Evolutionary conservation across 1,140 invertebrate species (phyloP).

Genomic region (Thaumatotibia leucotreta): DNA sequence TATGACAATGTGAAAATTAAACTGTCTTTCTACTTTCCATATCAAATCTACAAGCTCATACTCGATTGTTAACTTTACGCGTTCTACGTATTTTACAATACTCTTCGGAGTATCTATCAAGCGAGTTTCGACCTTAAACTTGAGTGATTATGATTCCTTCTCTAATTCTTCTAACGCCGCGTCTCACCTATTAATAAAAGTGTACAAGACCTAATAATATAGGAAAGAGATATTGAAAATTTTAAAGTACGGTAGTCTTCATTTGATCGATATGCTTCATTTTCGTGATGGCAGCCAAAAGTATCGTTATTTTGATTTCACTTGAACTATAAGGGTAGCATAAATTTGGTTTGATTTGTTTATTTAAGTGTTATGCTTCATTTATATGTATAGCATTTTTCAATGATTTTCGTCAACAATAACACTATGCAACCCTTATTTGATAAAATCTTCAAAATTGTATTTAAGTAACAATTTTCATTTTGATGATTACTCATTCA

Average conservation of each 20-base stretch:
- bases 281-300: conserved; percentile 66
- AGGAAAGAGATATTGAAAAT: conserved; percentile 70
- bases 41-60: conserved; percentile 54
- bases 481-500: conserved; percentile 19
- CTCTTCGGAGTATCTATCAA: conserved; percentile 31
- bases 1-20: conserved; percentile 3
- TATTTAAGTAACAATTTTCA: neutral
- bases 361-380: neutral
- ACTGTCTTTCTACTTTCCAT: conserved; percentile 22
- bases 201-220: conserved; percentile 73
- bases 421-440: neutral
- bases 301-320: conserved; percentile 17
- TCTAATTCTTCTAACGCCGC: conserved; percentile 35
- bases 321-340: neutral
- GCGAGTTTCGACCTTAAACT: conserved; percentile 32
- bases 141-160: conserved; percentile 36
- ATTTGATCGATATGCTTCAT: conserved; percentile 72
- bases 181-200: conserved; percentile 49
- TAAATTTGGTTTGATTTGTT: neutral
- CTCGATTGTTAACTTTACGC: conserved; percentile 27
- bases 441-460: neutral
- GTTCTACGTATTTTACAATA: conserved; percentile 37
- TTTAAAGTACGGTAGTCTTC: conserved; percentile 69
- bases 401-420: neutral
- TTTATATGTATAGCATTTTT: neutral